phyloP scores from a whole-genome alignment of 1,140 invertebrate species.

The Drosophila rufa region DNA sequence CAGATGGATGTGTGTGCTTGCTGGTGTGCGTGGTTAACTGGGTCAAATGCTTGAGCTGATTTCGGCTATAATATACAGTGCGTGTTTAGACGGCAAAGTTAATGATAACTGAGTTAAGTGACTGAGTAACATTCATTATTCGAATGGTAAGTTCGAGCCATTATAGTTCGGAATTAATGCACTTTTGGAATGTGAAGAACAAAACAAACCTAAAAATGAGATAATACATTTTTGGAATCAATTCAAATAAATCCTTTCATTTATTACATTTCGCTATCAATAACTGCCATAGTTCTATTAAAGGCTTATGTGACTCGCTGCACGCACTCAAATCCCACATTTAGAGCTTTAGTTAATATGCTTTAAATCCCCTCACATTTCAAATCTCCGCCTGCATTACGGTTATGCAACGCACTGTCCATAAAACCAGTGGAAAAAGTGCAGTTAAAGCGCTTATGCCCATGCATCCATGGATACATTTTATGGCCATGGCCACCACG shows the following conservation, averaged over 20 bases:
- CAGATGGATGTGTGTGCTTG: constrained; percentile 2
- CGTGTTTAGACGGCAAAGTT: not conserved
- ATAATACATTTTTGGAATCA: not conserved
- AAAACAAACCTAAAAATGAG: too few species aligned
- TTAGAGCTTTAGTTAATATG: constrained; percentile 15
- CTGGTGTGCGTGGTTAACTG: constrained; percentile 32
- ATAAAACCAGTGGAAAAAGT: constrained; percentile 27
- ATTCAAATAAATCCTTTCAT: not conserved
- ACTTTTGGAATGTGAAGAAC: too few species aligned
- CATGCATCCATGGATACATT: constrained; percentile 37
- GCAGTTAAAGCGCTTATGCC: constrained; percentile 51
- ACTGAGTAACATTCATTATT: not conserved
- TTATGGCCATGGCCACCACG: constrained; percentile 35
- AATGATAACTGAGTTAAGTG: constrained; percentile 1
- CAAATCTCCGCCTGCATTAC: constrained; percentile 14
- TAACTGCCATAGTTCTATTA: constrained; percentile 3
- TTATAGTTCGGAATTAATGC: too few species aligned
- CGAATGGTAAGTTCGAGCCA: too few species aligned
- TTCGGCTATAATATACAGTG: constrained; percentile 34
- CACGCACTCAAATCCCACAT: too few species aligned
- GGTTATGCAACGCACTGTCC: constrained; percentile 45
- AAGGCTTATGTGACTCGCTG: not conserved
- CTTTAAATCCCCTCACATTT: constrained; percentile 4
- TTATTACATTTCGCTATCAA: not conserved
- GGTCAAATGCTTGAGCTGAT: constrained; percentile 59